Conservation (phyloP, 1,140 invertebrate genomes). For the Eciton burchellii region DNA sequence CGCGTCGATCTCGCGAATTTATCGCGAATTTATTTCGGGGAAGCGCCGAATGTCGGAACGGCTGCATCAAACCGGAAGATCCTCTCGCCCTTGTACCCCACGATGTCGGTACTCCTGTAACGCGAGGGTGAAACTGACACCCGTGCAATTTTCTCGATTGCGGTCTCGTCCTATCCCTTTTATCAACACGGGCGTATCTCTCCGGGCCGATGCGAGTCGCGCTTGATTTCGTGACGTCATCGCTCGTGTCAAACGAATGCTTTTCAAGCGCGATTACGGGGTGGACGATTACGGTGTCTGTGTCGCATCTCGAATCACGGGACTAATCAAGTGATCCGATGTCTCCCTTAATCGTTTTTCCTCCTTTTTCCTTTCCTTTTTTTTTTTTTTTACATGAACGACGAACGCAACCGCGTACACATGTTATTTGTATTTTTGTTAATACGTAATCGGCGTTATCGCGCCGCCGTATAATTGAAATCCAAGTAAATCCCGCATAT, state of each 20-base stretch:
- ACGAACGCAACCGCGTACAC: not conserved
- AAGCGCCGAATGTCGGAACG: constrained; percentile 28
- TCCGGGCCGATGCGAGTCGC: constrained; percentile 17
- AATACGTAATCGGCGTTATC: constrained; percentile 11
- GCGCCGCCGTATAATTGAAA: constrained; percentile 35
- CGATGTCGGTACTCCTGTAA: constrained; percentile 30
- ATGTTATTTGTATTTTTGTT: not conserved
- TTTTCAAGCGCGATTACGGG: not conserved
- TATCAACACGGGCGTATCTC: constrained; percentile 42
- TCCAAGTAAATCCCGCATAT: not conserved
- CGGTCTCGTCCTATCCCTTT: constrained; percentile 37
- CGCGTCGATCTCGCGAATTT: not conserved
- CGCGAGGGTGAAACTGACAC: constrained; percentile 67
- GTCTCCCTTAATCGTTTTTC: no score
- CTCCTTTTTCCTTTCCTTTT: no score
- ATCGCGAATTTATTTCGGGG: constrained; percentile 62
- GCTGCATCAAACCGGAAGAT: constrained; percentile 64
- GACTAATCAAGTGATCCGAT: not conserved
- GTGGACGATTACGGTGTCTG: not conserved
- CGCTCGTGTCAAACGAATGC: not conserved
- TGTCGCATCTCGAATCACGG: not conserved
- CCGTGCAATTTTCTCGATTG: constrained; percentile 72
- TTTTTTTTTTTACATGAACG: not conserved
- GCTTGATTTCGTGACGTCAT: constrained; percentile 56
- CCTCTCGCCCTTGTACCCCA: constrained; percentile 45